These are phyloP conservation scores for Hylyphantes graminicola DNA, from an alignment of 1,140 invertebrate genomes.

Conservation along the genomic window DNA sequence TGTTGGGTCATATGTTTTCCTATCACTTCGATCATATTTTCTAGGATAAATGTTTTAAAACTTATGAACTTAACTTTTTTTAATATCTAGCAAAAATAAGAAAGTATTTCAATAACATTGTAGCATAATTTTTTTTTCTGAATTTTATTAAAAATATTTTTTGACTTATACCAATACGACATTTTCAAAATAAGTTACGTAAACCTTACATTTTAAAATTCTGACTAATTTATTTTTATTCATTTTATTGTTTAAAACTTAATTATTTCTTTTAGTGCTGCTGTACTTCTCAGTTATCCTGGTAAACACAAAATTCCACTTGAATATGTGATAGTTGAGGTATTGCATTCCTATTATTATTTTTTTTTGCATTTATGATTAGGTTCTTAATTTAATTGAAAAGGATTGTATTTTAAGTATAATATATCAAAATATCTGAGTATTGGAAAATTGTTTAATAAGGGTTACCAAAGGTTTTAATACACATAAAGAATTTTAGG, in stretches of 20 bases:
- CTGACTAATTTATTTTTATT: background rate
- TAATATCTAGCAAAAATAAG: background rate
- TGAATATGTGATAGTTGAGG: slow-evolving; percentile 97
- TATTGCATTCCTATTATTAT: slow-evolving; percentile 28
- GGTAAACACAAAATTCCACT: slow-evolving; percentile 95
- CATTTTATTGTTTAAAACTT: slow-evolving; percentile 3
- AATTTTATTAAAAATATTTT: too few species aligned
- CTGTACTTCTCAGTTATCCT: slow-evolving; percentile 80
- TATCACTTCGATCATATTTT: background rate
- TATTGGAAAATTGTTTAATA: too few species aligned
- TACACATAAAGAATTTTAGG: too few species aligned
- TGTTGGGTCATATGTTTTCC: too few species aligned
- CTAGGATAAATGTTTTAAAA: background rate
- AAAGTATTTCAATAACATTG: too few species aligned
- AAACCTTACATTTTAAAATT: too few species aligned
- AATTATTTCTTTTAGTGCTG: slow-evolving; percentile 64
- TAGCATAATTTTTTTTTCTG: too few species aligned
- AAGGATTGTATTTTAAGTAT: too few species aligned
- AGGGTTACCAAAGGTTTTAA: too few species aligned
- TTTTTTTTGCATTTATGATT: background rate
- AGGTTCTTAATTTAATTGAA: background rate
- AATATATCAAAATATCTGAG: too few species aligned
- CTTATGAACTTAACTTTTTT: background rate
- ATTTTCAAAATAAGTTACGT: too few species aligned
- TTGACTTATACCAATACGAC: too few species aligned